Conservation (phyloP, 2,888 invertebrate species). For the Diogma glabrata region DNA sequence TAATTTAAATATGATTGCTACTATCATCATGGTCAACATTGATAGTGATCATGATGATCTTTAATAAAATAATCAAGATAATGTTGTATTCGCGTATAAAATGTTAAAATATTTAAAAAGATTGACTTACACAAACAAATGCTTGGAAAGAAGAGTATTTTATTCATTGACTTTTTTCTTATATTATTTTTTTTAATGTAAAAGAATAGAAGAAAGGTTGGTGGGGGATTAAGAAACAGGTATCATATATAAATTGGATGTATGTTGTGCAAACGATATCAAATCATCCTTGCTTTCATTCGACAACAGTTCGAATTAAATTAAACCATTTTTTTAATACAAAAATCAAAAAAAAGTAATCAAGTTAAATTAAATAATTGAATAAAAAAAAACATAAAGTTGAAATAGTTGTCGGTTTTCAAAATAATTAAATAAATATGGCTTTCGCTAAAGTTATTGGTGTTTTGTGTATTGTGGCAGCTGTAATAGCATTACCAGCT, state of each 20-base stretch:
- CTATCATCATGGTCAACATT: no score
- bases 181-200: not conserved
- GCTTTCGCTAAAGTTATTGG: constrained; percentile 39
- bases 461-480: constrained; percentile 43
- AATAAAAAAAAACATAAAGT: constrained; percentile 8
- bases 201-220: constrained; percentile 18
- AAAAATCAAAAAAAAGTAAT: constrained; percentile 12
- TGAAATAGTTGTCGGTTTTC: not conserved
- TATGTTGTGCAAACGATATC: constrained; percentile 38
- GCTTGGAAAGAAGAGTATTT: constrained; percentile 8
- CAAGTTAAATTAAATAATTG: constrained; percentile 10
- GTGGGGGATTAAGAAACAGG: constrained; percentile 21
- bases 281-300: constrained; percentile 39
- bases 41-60: no score
- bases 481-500: constrained; percentile 54
- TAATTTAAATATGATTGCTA: no score
- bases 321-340: constrained; percentile 9
- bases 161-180: constrained; percentile 4
- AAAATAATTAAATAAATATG: constrained; percentile 24
- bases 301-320: constrained; percentile 29
- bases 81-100: no score
- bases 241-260: constrained; percentile 38
- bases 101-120: no score
- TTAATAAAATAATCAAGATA: no score
- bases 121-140: no score